Percentiles rank a stretch among this genome's conserved stretches.
phyloP scores from a whole-genome alignment of 2,888 invertebrate genomes.

The Lingula anatina region DNA sequence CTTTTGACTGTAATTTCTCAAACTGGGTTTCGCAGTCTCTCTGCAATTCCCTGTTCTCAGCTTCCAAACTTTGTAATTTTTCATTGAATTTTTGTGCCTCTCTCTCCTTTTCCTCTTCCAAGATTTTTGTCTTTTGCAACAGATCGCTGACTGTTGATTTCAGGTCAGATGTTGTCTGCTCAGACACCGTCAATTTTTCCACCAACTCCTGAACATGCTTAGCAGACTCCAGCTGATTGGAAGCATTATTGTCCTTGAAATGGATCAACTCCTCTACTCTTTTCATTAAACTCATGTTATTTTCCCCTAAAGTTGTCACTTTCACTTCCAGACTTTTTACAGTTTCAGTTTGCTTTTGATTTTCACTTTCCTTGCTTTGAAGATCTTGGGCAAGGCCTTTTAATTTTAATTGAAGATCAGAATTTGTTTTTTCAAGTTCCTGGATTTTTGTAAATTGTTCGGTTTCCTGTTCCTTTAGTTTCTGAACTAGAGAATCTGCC shows the following conservation, averaged over 20 bases:
- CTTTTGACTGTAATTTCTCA: neutral
- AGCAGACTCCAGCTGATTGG: constrained; percentile 13
- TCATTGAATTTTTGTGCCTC: neutral
- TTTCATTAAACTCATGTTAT: constrained; percentile 5
- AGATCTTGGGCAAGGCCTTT: constrained; percentile 12
- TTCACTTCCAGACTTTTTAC: no score
- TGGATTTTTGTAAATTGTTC: constrained; percentile 8
- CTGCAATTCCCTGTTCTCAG: neutral
- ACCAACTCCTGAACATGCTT: constrained; percentile 12
- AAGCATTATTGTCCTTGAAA: constrained; percentile 14
- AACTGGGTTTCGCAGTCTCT: neutral
- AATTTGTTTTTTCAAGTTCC: constrained; percentile 10
- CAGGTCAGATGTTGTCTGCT: constrained; percentile 5
- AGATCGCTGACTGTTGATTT: constrained; percentile 3
- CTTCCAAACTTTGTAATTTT: neutral
- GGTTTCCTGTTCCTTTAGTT: constrained; percentile 7
- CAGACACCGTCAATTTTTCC: constrained; percentile 2
- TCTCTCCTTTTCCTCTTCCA: constrained; percentile 7
- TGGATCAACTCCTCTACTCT: constrained; percentile 11
- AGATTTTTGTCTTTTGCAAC: neutral
- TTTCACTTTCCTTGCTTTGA: constrained; percentile 9
- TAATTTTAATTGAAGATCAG: constrained; percentile 6
- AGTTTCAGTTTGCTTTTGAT: no score
- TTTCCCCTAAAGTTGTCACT: constrained; percentile 5
- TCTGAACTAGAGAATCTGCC: constrained; percentile 3